These are phyloP conservation scores for Papilio dardanus DNA, from an alignment of 1,140 invertebrate genomes.

Conservation along the genomic window DNA sequence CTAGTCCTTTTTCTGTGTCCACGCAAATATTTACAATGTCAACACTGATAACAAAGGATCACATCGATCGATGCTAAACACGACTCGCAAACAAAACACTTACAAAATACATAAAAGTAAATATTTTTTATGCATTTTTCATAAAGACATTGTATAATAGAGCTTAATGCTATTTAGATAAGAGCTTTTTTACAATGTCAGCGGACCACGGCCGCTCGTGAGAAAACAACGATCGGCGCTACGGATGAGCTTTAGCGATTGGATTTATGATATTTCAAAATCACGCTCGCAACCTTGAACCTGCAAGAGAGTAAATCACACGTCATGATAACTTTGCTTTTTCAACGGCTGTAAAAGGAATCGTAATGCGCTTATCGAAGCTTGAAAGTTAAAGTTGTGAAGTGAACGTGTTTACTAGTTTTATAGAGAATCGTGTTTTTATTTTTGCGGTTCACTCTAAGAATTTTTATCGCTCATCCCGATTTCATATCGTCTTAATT, in stretches of 20 bases:
- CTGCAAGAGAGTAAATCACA: conserved; percentile 67
- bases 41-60: conserved; percentile 75
- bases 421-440: conserved; percentile 16
- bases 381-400: neutral
- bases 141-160: conserved; percentile 37
- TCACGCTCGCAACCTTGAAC: conserved; percentile 78
- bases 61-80: conserved; percentile 69
- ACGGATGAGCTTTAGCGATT: conserved; percentile 67
- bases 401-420: conserved; percentile 14
- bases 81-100: conserved; percentile 65
- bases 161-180: conserved; percentile 40
- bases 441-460: conserved; percentile 7
- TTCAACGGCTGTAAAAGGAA: conserved; percentile 26
- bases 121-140: conserved; percentile 47
- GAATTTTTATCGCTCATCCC: conserved; percentile 3
- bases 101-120: conserved; percentile 62
- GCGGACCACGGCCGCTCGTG: conserved; percentile 54
- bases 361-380: conserved; percentile 14
- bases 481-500: conserved; percentile 24
- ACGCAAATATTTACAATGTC: conserved; percentile 66
- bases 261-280: conserved; percentile 78
- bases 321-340: conserved; percentile 49
- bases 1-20: conserved; percentile 21
- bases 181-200: conserved; percentile 37
- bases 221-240: conserved; percentile 66